Evolutionary conservation across 2,888 invertebrate species (phyloP).

Genomic region (Parascotia fuliginaria): DNA sequence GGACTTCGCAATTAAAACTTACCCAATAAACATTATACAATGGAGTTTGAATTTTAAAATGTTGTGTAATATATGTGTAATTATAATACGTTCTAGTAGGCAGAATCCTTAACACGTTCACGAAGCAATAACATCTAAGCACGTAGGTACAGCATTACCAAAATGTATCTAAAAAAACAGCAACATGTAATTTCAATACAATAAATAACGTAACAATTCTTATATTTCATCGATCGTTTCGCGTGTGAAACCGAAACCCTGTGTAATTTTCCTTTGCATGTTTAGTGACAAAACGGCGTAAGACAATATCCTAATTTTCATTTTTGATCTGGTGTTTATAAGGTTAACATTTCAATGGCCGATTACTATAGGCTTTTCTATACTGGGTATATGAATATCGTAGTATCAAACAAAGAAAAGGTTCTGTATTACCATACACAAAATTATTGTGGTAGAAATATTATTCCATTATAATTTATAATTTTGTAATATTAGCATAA

Average conservation of each 20-base stretch:
- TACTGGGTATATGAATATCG: neutral
- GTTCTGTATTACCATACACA: constrained; percentile 5
- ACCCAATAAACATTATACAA: neutral
- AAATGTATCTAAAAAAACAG: constrained; percentile 1
- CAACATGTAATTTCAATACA: constrained; percentile 6
- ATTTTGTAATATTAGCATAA: constrained; percentile 16
- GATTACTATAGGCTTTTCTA: no score
- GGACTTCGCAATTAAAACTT: constrained; percentile 4
- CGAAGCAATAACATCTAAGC: neutral
- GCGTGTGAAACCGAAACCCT: neutral
- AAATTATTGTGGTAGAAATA: constrained; percentile 8
- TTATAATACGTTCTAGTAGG: no score
- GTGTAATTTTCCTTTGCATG: no score
- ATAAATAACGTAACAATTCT: neutral
- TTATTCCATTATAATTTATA: no score
- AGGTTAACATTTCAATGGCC: no score
- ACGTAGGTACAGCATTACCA: neutral
- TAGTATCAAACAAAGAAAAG: constrained; percentile 5
- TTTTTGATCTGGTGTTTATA: no score
- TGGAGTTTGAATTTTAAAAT: neutral
- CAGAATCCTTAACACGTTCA: neutral
- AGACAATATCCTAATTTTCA: no score
- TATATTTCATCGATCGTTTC: neutral
- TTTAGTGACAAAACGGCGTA: no score
- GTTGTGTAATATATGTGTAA: neutral